Conservation (phyloP, 2,113 vertebrate genomes). For the Calyptommatus sinebrachiatus region DNA sequence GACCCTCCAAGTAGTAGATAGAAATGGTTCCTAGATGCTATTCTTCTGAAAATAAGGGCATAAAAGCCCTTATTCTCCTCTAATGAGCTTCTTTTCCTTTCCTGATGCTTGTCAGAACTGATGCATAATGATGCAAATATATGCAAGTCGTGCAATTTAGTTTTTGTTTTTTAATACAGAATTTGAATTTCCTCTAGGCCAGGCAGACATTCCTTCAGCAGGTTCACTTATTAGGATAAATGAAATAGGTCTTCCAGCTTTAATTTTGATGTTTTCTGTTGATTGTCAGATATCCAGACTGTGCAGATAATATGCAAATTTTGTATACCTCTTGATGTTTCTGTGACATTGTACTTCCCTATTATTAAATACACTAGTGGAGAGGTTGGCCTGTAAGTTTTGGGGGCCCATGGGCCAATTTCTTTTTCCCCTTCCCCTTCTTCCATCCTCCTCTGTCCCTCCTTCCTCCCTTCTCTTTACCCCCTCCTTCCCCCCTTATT, state of each 20-base stretch:
- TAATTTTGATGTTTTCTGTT: neutral
- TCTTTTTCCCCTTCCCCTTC: too few relatives aligned
- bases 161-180: neutral
- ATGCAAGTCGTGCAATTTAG: neutral
- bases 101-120: neutral
- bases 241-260: neutral
- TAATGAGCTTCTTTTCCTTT: neutral
- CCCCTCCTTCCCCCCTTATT: too few relatives aligned
- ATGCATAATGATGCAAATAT: neutral
- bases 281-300: constrained; percentile 1
- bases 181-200: neutral
- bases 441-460: too few relatives aligned
- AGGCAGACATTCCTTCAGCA: neutral
- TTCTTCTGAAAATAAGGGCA: too few relatives aligned
- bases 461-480: too few relatives aligned
- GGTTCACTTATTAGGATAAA: neutral
- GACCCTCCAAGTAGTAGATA: too few relatives aligned
- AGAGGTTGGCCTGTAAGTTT: too few relatives aligned
- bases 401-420: too few relatives aligned
- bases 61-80: too few relatives aligned
- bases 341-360: neutral
- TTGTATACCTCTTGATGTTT: neutral
- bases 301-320: neutral
- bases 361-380: neutral
- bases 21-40: too few relatives aligned